Evolutionary conservation across 2,888 invertebrate species (phyloP).

Genomic region (Drosophila multiciliata): DNA sequence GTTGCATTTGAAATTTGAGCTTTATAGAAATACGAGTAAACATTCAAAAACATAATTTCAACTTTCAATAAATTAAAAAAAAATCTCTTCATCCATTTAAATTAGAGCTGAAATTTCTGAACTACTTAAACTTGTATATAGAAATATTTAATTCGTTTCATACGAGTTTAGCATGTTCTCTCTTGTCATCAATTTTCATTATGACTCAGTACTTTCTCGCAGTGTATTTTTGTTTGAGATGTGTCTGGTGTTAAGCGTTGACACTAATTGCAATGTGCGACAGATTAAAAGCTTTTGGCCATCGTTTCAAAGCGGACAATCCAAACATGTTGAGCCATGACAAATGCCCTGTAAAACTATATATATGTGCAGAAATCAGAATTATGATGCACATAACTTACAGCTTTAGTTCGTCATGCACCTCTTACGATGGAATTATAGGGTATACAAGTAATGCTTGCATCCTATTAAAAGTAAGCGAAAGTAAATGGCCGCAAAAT

Average conservation of each 20-base stretch:
- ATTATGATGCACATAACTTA: not conserved
- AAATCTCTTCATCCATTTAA: not conserved
- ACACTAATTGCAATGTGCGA: slow-evolving; percentile 70
- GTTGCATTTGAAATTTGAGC: not conserved
- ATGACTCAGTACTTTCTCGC: not conserved
- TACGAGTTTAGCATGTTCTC: not conserved
- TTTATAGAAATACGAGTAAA: not conserved
- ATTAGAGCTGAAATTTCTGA: not conserved
- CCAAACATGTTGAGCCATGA: slow-evolving; percentile 17
- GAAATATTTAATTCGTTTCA: not conserved
- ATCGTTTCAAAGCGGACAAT: slow-evolving; percentile 50
- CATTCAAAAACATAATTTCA: not conserved
- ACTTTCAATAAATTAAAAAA: not conserved
- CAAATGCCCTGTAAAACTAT: slow-evolving; percentile 14
- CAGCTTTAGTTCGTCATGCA: slow-evolving; percentile 3
- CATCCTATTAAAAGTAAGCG: slow-evolving; percentile 24
- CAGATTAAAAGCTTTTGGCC: slow-evolving; percentile 61
- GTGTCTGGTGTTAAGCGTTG: slow-evolving; percentile 48
- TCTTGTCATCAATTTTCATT: no score
- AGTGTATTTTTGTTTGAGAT: slow-evolving; percentile 25
- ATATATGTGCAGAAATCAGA: not conserved
- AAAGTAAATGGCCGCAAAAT: slow-evolving; percentile 59
- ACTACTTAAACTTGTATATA: not conserved
- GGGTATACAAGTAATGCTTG: slow-evolving; percentile 9
- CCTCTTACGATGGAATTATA: not conserved